These are phyloP conservation scores for Paraplagusia blochii DNA, from an alignment of 2,113 vertebrate genomes.

Conservation along the genomic window DNA sequence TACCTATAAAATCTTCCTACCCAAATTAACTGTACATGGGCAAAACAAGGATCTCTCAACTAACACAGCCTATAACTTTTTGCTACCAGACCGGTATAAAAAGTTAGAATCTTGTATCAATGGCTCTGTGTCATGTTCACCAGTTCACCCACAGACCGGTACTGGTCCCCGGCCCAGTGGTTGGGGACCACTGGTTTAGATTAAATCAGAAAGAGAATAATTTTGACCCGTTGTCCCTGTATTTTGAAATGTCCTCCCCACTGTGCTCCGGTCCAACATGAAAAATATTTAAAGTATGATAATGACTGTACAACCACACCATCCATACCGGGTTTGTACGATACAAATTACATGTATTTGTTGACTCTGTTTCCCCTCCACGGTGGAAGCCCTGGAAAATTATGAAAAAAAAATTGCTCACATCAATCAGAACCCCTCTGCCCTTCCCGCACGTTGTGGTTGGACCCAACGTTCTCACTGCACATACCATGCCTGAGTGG, in stretches of 20 bases:
- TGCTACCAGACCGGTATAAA: no score
- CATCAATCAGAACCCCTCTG: slow-evolving; percentile 6
- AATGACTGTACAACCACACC: slow-evolving; percentile 10
- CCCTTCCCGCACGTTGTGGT: slow-evolving; percentile 17
- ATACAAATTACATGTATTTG: slow-evolving; percentile 9
- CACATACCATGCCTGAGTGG: slow-evolving; percentile 29
- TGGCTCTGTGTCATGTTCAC: no score
- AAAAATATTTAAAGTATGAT: slow-evolving; percentile 8
- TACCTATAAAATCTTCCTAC: no score
- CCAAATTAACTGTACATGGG: no score
- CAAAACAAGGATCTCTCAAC: no score
- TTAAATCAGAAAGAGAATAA: no score
- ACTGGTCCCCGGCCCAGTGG: no score
- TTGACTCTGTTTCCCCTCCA: slow-evolving; percentile 1
- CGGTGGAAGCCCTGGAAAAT: slow-evolving; percentile 3
- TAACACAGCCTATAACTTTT: no score
- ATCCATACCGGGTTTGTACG: slow-evolving; percentile 12
- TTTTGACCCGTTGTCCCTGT: no score
- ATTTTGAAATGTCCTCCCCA: slow-evolving; percentile 22
- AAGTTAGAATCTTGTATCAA: no score
- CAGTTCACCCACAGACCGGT: no score
- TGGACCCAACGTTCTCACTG: slow-evolving; percentile 13
- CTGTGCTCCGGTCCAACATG: slow-evolving; percentile 24
- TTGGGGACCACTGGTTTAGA: no score
- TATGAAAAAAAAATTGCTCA: not conserved